phyloP scores from a whole-genome alignment of 1,140 invertebrate species.

The Lordiphosa mommai region DNA sequence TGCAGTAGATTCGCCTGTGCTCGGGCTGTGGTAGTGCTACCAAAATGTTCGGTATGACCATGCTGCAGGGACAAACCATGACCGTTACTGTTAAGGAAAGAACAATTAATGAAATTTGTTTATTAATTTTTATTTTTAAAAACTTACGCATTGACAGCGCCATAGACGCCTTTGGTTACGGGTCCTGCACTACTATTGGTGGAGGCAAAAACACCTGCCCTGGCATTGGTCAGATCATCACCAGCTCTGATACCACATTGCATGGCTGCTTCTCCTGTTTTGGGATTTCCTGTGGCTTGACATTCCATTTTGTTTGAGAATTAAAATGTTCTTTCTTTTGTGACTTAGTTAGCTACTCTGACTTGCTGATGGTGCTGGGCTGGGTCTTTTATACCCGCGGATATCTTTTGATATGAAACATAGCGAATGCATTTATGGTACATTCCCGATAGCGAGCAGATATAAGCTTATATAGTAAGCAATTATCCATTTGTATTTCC shows the following conservation, averaged over 20 bases:
- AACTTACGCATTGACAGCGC: constrained; percentile 52
- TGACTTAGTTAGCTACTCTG: no score
- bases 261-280: constrained; percentile 43
- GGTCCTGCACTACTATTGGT: constrained; percentile 35
- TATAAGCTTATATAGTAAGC: background rate
- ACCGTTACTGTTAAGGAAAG: constrained; percentile 47
- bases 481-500: background rate
- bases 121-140: no score
- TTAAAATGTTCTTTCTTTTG: no score
- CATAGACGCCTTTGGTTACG: constrained; percentile 58
- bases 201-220: constrained; percentile 45
- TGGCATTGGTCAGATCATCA: constrained; percentile 28
- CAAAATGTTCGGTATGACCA: constrained; percentile 34
- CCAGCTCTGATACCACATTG: constrained; percentile 26
- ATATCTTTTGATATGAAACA: no score
- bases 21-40: constrained; percentile 29
- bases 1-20: constrained; percentile 41
- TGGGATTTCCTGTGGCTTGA: constrained; percentile 32
- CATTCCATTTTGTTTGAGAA: constrained; percentile 16
- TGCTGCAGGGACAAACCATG: constrained; percentile 46
- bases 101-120: no score
- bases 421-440: background rate
- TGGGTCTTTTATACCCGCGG: no score
- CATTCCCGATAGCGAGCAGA: background rate
- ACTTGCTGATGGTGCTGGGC: no score